Base-by-base conservation (phyloP, 1,140 invertebrate species). In the Pseudobourletiella spinata region DNA sequence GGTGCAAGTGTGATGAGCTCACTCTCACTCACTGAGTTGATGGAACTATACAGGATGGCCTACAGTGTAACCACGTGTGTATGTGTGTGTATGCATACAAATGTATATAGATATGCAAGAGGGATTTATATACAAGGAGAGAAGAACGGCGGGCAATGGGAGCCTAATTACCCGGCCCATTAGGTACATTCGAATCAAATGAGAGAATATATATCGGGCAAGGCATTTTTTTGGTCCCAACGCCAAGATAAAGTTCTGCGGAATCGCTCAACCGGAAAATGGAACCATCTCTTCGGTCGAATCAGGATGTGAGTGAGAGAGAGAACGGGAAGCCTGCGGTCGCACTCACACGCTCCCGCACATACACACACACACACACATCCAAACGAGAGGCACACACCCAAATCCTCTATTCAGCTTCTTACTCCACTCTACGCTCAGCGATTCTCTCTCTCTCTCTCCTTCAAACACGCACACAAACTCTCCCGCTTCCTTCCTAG, bases 191-290 rank as follows among this genome's bases (percentile, higher is more conserved):
- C 59, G 66, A 64, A 64, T 67, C 59, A 67, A 67, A 67, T 67
- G 66, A 64, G 66, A 67, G 62, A 67, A 67, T 67, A 61, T 62
- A 67, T 64, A 67, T 64, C 56, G 61, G 62, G 57, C 48, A 60
- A 59, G 57, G 65, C 60, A 67, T 67, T 67, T 67, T 67, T 64
- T 64, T 39, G 54, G 63, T 67, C 66, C 55, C 54, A n/a, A 54
- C 20, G 48, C 57, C 46, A 56, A 67, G 61, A 67, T 67, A 69
- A 69, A 69, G 67, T 69, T 63, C 51, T 69, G 64, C 61, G 51
- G 61, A 65, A 50, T 69, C 56, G 64, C 61, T 69, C 58, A 66
- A 66, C 61, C 61, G 56, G 67, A 66, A 69, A 69, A 69, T 69
- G 55, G 64, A 64, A 69, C 61, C 64, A 64, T 66, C 61, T 62